Evolutionary conservation across 2,113 vertebrate genomes (phyloP).

Genomic region (Myiopsitta monachus): DNA sequence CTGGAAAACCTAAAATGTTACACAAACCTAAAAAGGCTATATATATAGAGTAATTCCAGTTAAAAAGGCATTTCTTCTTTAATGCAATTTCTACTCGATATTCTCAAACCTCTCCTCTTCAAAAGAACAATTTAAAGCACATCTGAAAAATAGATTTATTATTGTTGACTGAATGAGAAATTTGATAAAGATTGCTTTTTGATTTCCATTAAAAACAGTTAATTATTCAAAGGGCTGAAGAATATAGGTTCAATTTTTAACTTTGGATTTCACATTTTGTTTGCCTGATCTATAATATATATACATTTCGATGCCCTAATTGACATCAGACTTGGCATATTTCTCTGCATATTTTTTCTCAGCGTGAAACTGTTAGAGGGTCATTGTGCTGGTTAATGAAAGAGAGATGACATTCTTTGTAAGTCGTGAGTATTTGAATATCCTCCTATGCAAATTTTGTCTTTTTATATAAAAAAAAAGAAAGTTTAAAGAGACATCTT

Average conservation of each 20-base stretch:
- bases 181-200: slow-evolving; percentile 24
- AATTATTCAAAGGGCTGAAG: neutral
- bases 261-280: neutral
- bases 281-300: neutral
- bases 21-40: neutral
- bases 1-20: neutral
- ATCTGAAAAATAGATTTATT: slow-evolving; percentile 43
- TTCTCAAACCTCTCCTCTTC: neutral
- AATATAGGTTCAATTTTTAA: neutral
- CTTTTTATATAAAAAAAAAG: neutral
- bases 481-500: neutral
- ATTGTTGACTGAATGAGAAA: neutral
- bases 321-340: neutral
- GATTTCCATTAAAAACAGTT: slow-evolving; percentile 15
- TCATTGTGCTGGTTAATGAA: slow-evolving; percentile 18
- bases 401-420: neutral
- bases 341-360: slow-evolving; percentile 4
- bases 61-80: slow-evolving; percentile 28
- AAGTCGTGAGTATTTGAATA: slow-evolving; percentile 1
- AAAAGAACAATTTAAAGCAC: slow-evolving; percentile 9
- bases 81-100: slow-evolving; percentile 25
- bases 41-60: neutral
- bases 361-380: neutral
- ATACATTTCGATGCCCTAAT: neutral
- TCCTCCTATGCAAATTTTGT: neutral